Evolutionary conservation across 2,797 vertebrate species (phyloP).

Genomic region (Fratercula arctica): DNA sequence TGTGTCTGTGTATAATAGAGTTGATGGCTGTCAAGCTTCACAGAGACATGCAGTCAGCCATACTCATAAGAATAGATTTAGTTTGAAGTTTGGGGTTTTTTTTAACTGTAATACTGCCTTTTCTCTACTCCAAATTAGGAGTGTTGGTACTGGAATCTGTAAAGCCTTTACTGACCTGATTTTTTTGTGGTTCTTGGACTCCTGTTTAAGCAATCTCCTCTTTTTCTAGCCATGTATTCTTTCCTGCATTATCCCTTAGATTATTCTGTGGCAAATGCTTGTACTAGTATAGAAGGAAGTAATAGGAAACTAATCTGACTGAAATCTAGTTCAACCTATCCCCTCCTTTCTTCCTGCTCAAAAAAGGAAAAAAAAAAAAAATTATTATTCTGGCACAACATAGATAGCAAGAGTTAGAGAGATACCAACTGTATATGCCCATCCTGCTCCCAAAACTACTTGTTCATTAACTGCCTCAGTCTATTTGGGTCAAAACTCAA

Average conservation of each 20-base stretch:
- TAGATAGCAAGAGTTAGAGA: not conserved
- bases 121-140: not conserved
- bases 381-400: not conserved
- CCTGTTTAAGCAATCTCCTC: not conserved
- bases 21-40: not conserved
- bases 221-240: not conserved
- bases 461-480: not conserved
- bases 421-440: not conserved
- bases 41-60: not conserved
- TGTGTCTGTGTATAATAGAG: accelerated
- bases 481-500: not conserved
- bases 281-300: not conserved
- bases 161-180: not conserved
- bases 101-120: not conserved
- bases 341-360: not conserved
- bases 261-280: not conserved
- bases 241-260: not conserved
- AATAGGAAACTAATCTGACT: not conserved
- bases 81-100: not conserved
- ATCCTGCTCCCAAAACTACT: not conserved
- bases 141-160: not conserved
- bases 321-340: not conserved
- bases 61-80: not conserved
- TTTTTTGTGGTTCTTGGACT: not conserved
- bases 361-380: not conserved